Percentiles rank a stretch among this genome's conserved stretches.
These are phyloP conservation scores for Pantherophis guttatus DNA, from an alignment of 2,113 vertebrate species.

Conservation along the genomic window DNA sequence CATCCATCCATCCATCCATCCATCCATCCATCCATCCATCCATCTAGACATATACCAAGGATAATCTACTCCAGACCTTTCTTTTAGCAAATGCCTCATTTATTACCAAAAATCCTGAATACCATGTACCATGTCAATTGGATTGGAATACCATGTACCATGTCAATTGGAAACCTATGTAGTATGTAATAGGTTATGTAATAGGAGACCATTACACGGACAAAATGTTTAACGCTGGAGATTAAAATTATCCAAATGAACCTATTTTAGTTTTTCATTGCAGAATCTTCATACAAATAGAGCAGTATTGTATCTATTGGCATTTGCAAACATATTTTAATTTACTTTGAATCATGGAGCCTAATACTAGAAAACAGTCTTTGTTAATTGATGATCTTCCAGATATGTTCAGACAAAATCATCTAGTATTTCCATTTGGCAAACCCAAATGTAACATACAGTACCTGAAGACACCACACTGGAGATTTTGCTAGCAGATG, in stretches of 20 bases:
- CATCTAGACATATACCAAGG: background rate
- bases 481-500: background rate
- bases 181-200: too few species aligned
- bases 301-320: background rate
- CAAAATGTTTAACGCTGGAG: background rate
- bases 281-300: background rate
- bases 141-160: background rate
- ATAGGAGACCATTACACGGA: background rate
- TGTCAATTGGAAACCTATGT: background rate
- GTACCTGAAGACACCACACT: background rate
- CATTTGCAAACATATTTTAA: background rate
- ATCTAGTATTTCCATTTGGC: too few species aligned
- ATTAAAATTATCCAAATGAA: background rate
- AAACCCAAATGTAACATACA: background rate
- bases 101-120: background rate
- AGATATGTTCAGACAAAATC: too few species aligned
- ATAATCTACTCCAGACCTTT: background rate
- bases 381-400: too few species aligned
- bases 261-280: background rate
- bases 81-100: background rate
- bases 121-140: background rate
- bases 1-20: too few species aligned
- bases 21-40: too few species aligned
- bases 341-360: background rate
- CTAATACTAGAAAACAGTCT: background rate